These are phyloP conservation scores for Argya squamiceps DNA, from an alignment of 2,797 vertebrate species.

Conservation along the genomic window DNA sequence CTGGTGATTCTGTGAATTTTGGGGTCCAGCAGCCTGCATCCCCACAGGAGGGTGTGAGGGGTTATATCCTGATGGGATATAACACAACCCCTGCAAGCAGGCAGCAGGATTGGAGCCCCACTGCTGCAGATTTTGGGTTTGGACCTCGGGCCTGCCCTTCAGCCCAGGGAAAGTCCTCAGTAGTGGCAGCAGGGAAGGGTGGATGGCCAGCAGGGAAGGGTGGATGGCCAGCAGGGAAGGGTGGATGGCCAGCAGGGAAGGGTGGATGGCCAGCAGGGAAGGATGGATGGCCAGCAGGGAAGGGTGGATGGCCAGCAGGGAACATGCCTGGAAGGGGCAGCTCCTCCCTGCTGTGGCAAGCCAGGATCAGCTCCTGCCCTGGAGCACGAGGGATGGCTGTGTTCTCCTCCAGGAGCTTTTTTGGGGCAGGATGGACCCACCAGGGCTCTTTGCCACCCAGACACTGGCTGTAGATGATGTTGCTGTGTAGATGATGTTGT, in stretches of 20 bases:
- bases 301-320: background rate
- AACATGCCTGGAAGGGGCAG: background rate
- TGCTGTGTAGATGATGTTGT: background rate
- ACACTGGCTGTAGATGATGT: background rate
- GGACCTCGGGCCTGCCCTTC: background rate
- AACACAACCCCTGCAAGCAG: background rate
- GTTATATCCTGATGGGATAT: background rate
- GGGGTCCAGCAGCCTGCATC: background rate
- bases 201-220: background rate
- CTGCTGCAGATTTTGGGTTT: background rate
- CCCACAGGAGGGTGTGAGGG: background rate
- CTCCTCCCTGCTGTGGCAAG: background rate
- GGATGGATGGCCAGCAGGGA: background rate
- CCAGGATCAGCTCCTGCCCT: background rate
- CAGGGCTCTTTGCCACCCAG: background rate
- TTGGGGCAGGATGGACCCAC: background rate
- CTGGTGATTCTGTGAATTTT: background rate
- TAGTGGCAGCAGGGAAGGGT: background rate
- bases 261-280: background rate
- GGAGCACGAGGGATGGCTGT: background rate
- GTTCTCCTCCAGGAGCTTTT: background rate
- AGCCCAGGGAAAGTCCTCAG: background rate
- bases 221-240: background rate
- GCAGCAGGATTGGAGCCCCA: background rate
- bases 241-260: background rate